phyloP scores from a whole-genome alignment of 2,113 vertebrate genomes.

The Rhea pennata region DNA sequence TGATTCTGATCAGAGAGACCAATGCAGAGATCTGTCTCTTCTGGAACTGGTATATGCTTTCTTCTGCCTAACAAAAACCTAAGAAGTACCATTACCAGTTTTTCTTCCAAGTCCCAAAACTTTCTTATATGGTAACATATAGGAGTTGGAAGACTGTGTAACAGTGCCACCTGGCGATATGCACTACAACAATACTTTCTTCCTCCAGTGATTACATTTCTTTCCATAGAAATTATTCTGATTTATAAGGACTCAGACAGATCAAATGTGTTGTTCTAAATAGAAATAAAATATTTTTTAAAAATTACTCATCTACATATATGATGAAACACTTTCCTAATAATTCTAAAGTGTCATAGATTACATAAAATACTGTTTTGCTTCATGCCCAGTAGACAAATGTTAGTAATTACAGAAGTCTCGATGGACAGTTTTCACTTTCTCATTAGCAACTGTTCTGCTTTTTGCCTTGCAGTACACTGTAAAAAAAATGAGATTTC shows the following conservation, averaged over 20 bases:
- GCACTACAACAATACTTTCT: neutral
- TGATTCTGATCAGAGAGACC: neutral
- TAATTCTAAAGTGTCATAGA: neutral
- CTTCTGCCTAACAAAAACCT: neutral
- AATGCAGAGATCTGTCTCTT: neutral
- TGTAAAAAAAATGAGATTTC: neutral
- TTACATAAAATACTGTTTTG: neutral
- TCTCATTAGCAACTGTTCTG: neutral
- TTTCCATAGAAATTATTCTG: neutral
- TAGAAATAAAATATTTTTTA: neutral
- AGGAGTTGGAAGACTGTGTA: conserved; percentile 29
- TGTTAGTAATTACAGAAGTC: neutral
- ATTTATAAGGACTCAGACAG: neutral
- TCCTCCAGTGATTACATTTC: neutral
- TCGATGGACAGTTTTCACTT: neutral
- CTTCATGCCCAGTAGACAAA: neutral
- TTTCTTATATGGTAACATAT: accelerated
- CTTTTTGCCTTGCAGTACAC: neutral
- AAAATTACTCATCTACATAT: neutral
- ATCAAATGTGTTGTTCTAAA: neutral
- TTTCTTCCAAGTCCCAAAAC: neutral
- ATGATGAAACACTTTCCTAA: neutral
- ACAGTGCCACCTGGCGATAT: conserved; percentile 54
- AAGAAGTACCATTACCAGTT: neutral
- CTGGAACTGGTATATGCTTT: neutral